phyloP scores from a whole-genome alignment of 2,888 invertebrate species.

The Melinopterus prodromus region DNA sequence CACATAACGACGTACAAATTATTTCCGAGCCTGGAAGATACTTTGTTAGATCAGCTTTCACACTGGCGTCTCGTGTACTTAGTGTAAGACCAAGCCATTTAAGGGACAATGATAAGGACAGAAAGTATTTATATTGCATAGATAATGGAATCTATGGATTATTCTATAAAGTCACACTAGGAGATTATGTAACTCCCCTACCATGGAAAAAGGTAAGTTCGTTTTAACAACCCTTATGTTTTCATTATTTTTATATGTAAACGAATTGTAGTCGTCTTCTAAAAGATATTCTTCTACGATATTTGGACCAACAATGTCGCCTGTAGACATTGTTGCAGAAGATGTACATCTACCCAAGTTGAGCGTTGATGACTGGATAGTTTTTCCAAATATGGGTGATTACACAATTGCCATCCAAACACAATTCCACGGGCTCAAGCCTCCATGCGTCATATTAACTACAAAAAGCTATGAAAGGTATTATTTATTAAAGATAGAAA shows the following conservation, averaged over 20 bases:
- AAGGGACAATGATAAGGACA: not conserved
- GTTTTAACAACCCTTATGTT: not conserved
- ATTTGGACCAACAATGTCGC: slow-evolving; percentile 66
- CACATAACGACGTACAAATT: slow-evolving; percentile 57
- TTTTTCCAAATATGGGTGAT: slow-evolving; percentile 71
- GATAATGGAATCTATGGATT: slow-evolving; percentile 72
- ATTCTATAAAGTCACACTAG: slow-evolving; percentile 63
- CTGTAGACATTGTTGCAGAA: slow-evolving; percentile 64
- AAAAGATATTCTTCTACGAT: slow-evolving; percentile 24
- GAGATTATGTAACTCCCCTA: not conserved
- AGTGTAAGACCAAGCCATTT: slow-evolving; percentile 46
- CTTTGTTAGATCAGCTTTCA: slow-evolving; percentile 68
- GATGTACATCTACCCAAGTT: slow-evolving; percentile 63
- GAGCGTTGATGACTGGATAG: slow-evolving; percentile 68
- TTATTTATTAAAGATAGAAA: not conserved
- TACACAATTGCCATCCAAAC: slow-evolving; percentile 50
- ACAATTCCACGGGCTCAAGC: slow-evolving; percentile 14
- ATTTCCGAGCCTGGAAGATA: slow-evolving; percentile 72
- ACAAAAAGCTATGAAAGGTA: not conserved
- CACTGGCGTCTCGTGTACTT: slow-evolving; percentile 65
- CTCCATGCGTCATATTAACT: not conserved
- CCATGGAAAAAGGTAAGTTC: not conserved
- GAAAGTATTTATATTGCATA: slow-evolving; percentile 64
- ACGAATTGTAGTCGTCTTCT: not conserved
- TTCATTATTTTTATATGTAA: not conserved